Conservation (phyloP, 2,797 vertebrate genomes). For the Glyptemys insculpta region DNA sequence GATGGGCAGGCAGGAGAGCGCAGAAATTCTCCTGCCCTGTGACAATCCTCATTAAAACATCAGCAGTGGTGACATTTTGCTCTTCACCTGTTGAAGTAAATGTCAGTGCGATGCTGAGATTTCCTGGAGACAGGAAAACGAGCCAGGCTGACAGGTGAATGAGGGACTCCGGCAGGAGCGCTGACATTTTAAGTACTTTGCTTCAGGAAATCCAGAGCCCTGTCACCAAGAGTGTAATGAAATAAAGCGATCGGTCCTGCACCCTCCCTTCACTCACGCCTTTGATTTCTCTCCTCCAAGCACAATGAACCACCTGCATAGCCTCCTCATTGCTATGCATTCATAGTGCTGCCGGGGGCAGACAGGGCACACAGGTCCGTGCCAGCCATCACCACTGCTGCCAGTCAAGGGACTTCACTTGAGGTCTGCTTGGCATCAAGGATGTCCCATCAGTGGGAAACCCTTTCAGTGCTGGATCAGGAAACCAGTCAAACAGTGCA, state of each 20-base stretch:
- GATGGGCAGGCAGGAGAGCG: not conserved
- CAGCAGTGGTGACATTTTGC: conserved; percentile 8
- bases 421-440: not conserved
- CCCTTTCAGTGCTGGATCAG: not conserved
- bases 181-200: conserved; percentile 50
- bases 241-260: not conserved
- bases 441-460: not conserved
- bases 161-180: conserved; percentile 19
- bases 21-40: not conserved
- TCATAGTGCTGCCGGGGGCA: not conserved
- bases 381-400: not conserved
- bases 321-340: not conserved
- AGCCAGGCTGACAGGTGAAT: conserved; percentile 55
- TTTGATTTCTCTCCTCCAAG: not conserved
- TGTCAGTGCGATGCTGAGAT: not conserved
- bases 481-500: not conserved
- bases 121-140: conserved; percentile 52
- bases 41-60: not conserved
- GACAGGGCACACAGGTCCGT: not conserved
- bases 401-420: not conserved
- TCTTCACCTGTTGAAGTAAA: conserved; percentile 46
- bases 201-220: conserved; percentile 46
- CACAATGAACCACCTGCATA: not conserved
- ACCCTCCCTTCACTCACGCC: not conserved
- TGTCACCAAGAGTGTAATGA: conserved; percentile 32